Percentiles rank a stretch among this genome's conserved stretches.
Evolutionary conservation across 2,113 vertebrate species (phyloP).

Genomic region (Pollachius pollachius): DNA sequence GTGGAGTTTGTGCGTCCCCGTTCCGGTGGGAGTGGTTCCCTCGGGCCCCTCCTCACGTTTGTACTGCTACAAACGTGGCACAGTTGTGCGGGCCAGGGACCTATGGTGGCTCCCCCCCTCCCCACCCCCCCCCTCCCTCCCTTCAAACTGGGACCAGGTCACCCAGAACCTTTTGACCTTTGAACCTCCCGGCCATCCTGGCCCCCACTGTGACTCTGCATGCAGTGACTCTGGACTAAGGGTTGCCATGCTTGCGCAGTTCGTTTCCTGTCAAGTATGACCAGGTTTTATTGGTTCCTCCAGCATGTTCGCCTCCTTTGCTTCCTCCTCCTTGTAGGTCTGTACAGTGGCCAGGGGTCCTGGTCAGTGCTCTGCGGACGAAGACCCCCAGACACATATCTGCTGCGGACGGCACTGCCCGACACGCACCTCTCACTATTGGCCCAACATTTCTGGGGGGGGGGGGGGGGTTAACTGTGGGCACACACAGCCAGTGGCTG

Average conservation of each 20-base stretch:
- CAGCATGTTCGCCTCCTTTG: slow-evolving; percentile 68
- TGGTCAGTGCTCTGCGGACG: slow-evolving; percentile 60
- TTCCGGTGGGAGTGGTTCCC: slow-evolving; percentile 43
- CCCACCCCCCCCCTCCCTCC: not conserved
- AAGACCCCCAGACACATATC: slow-evolving; percentile 54
- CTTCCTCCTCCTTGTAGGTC: slow-evolving; percentile 63
- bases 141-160: slow-evolving; percentile 48
- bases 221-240: slow-evolving; percentile 76
- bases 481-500: too few relatives aligned
- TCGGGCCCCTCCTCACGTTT: slow-evolving; percentile 64
- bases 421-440: not conserved
- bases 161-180: slow-evolving; percentile 55
- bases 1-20: slow-evolving; percentile 54
- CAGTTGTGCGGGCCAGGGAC: slow-evolving; percentile 57
- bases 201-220: slow-evolving; percentile 72
- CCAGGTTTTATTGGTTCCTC: slow-evolving; percentile 58
- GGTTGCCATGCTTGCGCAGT: slow-evolving; percentile 77
- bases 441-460: too few relatives aligned
- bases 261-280: slow-evolving; percentile 73
- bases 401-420: slow-evolving; percentile 45
- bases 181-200: slow-evolving; percentile 56
- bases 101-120: slow-evolving; percentile 56
- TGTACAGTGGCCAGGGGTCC: slow-evolving; percentile 44
- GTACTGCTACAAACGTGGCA: slow-evolving; percentile 63
- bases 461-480: too few relatives aligned